Conservation (phyloP, 2,888 invertebrate species). For the Serripes groenlandicus region DNA sequence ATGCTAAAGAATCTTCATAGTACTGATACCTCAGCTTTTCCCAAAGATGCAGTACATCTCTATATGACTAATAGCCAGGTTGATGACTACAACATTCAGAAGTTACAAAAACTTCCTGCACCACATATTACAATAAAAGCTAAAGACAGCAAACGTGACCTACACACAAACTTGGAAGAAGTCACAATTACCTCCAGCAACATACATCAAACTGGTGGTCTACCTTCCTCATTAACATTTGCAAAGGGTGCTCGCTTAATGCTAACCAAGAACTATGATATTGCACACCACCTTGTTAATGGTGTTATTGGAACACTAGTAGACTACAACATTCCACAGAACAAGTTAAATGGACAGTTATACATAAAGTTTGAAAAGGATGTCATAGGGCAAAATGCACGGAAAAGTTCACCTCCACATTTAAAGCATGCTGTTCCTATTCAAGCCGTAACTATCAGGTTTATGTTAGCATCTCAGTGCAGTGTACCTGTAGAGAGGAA, state of each 20-base stretch:
- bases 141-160: slow-evolving; percentile 4
- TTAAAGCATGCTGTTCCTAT: no score
- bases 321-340: no score
- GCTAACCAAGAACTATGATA: slow-evolving; percentile 52
- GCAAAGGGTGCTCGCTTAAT: slow-evolving; percentile 24
- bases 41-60: neutral
- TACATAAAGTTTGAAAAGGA: no score
- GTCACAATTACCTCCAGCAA: slow-evolving; percentile 2
- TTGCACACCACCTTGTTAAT: slow-evolving; percentile 52
- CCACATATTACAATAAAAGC: slow-evolving; percentile 3
- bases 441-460: no score
- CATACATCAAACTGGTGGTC: slow-evolving; percentile 11
- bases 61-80: slow-evolving; percentile 5
- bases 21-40: slow-evolving; percentile 2
- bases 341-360: no score
- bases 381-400: no score
- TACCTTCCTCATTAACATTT: neutral
- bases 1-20: neutral
- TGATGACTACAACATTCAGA: neutral
- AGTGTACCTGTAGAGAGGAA: no score
- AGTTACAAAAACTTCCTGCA: neutral
- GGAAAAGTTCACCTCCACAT: no score
- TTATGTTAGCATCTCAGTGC: no score
- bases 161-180: neutral
- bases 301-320: slow-evolving; percentile 51